Percentiles rank a stretch among this genome's conserved stretches.
These are phyloP conservation scores for Cephalotes varians DNA, from an alignment of 2,888 invertebrate species.

Conservation along the genomic window DNA sequence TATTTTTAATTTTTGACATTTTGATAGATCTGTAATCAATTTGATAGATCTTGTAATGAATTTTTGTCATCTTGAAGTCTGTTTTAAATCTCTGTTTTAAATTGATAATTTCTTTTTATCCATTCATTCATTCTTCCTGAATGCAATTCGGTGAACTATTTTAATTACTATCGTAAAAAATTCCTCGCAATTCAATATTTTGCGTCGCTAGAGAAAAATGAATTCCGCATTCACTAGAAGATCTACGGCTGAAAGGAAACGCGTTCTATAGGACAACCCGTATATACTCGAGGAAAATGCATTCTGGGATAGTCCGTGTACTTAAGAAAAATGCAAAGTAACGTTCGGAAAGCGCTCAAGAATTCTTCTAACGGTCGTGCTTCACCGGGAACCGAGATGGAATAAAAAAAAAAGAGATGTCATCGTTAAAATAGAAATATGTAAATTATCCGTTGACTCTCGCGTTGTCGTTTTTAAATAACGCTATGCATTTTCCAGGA, in stretches of 20 bases:
- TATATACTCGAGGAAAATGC: not conserved
- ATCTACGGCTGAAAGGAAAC: not conserved
- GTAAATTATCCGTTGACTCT: not conserved
- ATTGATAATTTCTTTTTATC: not conserved
- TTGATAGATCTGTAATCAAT: no score
- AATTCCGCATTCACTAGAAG: conserved; percentile 1
- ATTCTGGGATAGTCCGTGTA: not conserved
- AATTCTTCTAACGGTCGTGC: not conserved
- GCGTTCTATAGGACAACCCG: not conserved
- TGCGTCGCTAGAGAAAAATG: not conserved
- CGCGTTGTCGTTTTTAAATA: conserved; percentile 28
- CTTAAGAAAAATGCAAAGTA: conserved; percentile 36
- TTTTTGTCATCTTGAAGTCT: not conserved
- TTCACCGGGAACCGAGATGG: not conserved
- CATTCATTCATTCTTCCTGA: not conserved
- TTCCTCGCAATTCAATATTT: not conserved
- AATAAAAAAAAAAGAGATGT: not conserved
- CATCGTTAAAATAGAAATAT: not conserved
- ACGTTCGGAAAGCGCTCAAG: conserved; percentile 2
- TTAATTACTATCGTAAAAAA: not conserved
- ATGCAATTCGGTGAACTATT: not conserved
- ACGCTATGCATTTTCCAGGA: not conserved
- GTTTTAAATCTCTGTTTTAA: not conserved
- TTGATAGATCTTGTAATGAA: not conserved
- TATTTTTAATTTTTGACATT: not conserved